Base-by-base conservation (phyloP, 2,797 vertebrate species). In the Enteromius mattozi region DNA sequence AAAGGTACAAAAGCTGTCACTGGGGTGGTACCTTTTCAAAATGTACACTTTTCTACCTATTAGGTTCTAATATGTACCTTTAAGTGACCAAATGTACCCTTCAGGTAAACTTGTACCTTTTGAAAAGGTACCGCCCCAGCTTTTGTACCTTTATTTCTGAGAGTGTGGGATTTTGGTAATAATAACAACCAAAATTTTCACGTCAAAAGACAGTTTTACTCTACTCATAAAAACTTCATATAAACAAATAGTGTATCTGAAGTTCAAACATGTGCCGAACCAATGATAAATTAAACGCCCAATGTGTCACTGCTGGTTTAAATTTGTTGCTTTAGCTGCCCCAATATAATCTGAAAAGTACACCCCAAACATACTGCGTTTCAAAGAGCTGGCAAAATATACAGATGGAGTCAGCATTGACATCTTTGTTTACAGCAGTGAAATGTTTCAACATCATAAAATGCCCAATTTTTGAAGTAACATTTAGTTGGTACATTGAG, bases 101-200 rank as follows among this genome's bases (percentile, higher is more conserved):
- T 40, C 37, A 40, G 37, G 37, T 40, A 8, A 40, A 40, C 37
- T 8, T 40, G 7, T 37, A 37, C 6, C 37, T 37, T 37, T 37
- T 37, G 37, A 37, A 37, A 37, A 37, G 6, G 6, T 40, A 40
- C 37, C 37, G 37, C 37, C 37, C 37, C 37, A 40, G 37, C 37
- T 40, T 40, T 40, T 8, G 7, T 40, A 8, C 37, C 37, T 40
- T 40, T 40, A 8, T 40, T 40, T 40, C 4, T 40, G 37, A 40
- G 37, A 40, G 37, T 40, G 37, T 40, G 27, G 27, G 7, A 40
- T 40, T 40, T 40, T 40, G 0, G 10, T 8, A 49, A 56, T 69
- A 47, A 68, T 79, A 61, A 63, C 56, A 81, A 30, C 66, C 76
- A 86, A 82, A 86, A 79, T 66, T 81, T 51, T 68, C 19, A 17